Base-by-base conservation (phyloP, 37 sponge, comb jelly and placozoan genomes). In the Bolinopsis microptera region DNA sequence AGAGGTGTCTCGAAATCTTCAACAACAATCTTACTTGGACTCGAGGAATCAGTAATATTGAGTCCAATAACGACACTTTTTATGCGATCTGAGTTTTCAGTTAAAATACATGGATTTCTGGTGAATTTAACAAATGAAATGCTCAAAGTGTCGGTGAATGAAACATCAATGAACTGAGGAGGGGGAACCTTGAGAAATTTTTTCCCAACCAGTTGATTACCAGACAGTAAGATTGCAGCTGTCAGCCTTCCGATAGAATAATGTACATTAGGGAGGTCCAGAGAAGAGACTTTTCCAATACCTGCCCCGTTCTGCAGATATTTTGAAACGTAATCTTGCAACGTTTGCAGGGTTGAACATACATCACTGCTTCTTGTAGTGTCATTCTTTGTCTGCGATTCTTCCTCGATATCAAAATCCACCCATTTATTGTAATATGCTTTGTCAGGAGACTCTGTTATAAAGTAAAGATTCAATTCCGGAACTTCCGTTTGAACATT, bases 401-500 rank as follows among this genome's bases (percentile, higher is more conserved):
- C 90, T 38, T 22, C 48, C 39, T 18, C 90, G 26, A 33, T 36
- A 38, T 86, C 90, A 39, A 86, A 22, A 41, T 86, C 35, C n/a
- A 86, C 90, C 41, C 61, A 86, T 26, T 41, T 28, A 38, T 86
- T 86, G 61, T 86, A 86, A 25, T 41, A 86, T 26, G 3, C 25
- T 48, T 41, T 23, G 26, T 86, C 90, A 86, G 90, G 61, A 16
- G 90, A 40, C 3, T 35, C 80, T 32, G 80, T 77, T 1, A 36
- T 1, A 32, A 77, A 77, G 35, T 27, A 21, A 9, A 77, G 33
- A 18, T 34, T 35, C 8, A 35, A 77, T 32, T 77, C 80, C 0
- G 80, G 80, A 5, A 77, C 3, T 0, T 18, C 80, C 16, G 27
- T 18, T 18, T 27, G 27, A 9, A 77, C 80, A 2, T 77, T 34